phyloP scores from a whole-genome alignment of 1,140 invertebrate species.

The Ceratoteleas bidentatus region DNA sequence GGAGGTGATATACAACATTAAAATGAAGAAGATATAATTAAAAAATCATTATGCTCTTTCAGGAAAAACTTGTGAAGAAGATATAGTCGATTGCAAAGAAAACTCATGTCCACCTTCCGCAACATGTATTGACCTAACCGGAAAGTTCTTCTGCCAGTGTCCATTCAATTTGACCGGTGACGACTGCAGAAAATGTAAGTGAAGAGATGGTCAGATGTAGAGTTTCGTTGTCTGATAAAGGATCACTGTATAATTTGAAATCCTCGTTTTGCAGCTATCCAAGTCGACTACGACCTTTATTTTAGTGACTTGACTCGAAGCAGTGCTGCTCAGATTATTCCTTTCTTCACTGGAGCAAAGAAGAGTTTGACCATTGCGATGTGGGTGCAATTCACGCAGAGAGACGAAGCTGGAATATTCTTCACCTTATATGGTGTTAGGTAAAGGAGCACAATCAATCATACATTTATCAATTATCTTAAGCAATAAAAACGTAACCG shows the following conservation, averaged over 20 bases:
- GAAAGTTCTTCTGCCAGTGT: constrained; percentile 96
- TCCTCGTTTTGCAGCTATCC: constrained; percentile 89
- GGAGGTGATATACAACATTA: too few relatives aligned
- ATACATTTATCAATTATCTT: too few relatives aligned
- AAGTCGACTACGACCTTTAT: constrained; percentile 97
- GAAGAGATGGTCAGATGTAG: too few relatives aligned
- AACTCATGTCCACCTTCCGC: constrained; percentile 97
- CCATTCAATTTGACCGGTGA: constrained; percentile 98
- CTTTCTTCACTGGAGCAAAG: constrained; percentile 90
- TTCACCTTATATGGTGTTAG: constrained; percentile 95
- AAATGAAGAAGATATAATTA: too few relatives aligned
- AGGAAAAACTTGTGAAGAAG: constrained; percentile 94
- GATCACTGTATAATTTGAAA: too few relatives aligned
- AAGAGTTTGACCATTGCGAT: constrained; percentile 93
- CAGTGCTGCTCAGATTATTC: constrained; percentile 93
- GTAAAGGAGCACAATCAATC: too few relatives aligned
- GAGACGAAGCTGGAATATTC: constrained; percentile 95
- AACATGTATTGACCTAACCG: constrained; percentile 95
- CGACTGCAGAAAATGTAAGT: constrained; percentile 96
- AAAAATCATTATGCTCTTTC: too few relatives aligned
- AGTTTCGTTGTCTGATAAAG: too few relatives aligned
- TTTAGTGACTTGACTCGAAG: constrained; percentile 94
- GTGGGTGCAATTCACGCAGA: constrained; percentile 97
- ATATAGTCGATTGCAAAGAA: constrained; percentile 95
- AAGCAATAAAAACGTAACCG: too few relatives aligned